A percentile compares a stretch with the other conserved stretches of the same genome.
phyloP scores from a whole-genome alignment of 2,797 vertebrate genomes.

The Uromys caudimaculatus region DNA sequence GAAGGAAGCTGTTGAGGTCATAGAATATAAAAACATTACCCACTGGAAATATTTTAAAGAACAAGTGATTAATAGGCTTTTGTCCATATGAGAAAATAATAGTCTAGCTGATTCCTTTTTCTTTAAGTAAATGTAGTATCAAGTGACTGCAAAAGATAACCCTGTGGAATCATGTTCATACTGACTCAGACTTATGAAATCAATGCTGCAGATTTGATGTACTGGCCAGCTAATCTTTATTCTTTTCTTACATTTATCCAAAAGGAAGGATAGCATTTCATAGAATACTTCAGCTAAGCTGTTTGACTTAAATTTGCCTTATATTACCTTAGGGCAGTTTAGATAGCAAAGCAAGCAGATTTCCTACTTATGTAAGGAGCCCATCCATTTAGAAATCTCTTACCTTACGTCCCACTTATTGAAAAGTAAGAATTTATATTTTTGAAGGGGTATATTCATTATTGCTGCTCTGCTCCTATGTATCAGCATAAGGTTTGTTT shows the following conservation, averaged over 20 bases:
- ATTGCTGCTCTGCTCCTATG: slow-evolving; percentile 6
- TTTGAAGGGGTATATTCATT: slow-evolving; percentile 33
- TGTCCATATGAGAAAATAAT: slow-evolving; percentile 44
- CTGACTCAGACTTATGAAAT: slow-evolving; percentile 3
- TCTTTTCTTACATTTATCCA: slow-evolving; percentile 43
- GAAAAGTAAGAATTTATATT: slow-evolving; percentile 43
- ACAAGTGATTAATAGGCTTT: not conserved
- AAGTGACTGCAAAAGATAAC: slow-evolving; percentile 20
- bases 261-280: slow-evolving; percentile 45
- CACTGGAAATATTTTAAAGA: slow-evolving; percentile 38
- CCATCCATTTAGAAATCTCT: not conserved
- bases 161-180: slow-evolving; percentile 27
- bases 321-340: slow-evolving; percentile 39
- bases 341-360: not conserved
- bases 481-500: slow-evolving; percentile 36
- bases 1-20: slow-evolving; percentile 22
- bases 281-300: slow-evolving; percentile 31
- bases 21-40: slow-evolving; percentile 37
- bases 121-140: slow-evolving; percentile 50
- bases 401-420: slow-evolving; percentile 1
- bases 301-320: slow-evolving; percentile 50
- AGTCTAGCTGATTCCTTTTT: slow-evolving; percentile 14
- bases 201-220: slow-evolving; percentile 49
- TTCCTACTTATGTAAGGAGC: slow-evolving; percentile 44
- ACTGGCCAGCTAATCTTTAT: slow-evolving; percentile 54